Evolutionary conservation across 1,140 invertebrate species (phyloP), one percentile per base, ranked within the genome.

Genomic region (Drosophila mauritiana): DNA sequence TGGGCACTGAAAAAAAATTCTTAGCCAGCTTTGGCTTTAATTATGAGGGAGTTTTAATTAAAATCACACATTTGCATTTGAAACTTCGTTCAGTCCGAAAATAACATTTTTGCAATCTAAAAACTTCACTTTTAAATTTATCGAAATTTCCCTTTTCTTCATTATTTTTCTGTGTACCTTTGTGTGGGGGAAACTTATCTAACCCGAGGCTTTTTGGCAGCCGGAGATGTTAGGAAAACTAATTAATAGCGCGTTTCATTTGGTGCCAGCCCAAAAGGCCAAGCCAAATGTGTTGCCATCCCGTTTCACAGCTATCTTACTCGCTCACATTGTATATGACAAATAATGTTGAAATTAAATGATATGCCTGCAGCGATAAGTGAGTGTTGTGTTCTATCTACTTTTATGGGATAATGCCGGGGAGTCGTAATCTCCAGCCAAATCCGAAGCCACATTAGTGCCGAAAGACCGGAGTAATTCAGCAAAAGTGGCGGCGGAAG

Each of bases 321-420:
- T n/a, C 27, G 12, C 43, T 10, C 34, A 11, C 37, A 4, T 48
- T 76, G 52, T 74, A 42, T 77, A 77, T 79, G 83, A 86, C 83
- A 86, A 86, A 89, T 86, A 86, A 88, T 83, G 80, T 89, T 86
- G 83, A 86, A 86, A 86, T 86, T 88, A 86, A 86, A 86, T 83
- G 83, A 83, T 88, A 86, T 88, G 79, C 83, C 79, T 43, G 62
- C 15, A 51, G 75, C 75, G 83, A 86, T 88, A 86, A 83, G 83
- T 70, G 57, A 79, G 57, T 67, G 67, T 58, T 72, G 62, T 42
- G 67, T 48, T 48, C 54, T 70, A 51, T 52, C 62, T 34, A 40
- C 73, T 69, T 61, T 45, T 78, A 67, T 78, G 65, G 68, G 54
- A 67, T 76, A 76, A 75, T 54, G 37, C 54, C 48, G 53, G 22